A percentile compares a stretch with the other conserved stretches of the same genome.
Conservation (phyloP, 92 coral and sea anemone genomes). For the Bergia puertoricense region DNA sequence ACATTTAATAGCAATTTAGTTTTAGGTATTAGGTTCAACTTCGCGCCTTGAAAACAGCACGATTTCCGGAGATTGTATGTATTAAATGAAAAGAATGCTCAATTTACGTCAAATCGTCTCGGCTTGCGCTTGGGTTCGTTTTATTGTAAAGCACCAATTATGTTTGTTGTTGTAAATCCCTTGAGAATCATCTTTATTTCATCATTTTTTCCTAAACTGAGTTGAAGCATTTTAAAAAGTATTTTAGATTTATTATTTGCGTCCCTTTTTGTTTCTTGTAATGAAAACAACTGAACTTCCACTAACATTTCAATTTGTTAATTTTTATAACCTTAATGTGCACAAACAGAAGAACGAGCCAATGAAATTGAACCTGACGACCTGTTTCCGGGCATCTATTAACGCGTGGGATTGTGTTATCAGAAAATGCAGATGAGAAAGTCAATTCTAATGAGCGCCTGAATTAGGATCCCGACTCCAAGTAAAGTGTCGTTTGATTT, state of each 20-base stretch:
- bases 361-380: conserved; percentile 11
- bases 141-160: neutral
- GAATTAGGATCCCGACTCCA: neutral
- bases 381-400: conserved; percentile 43
- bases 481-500: neutral
- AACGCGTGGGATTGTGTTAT: conserved; percentile 1
- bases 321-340: conserved; percentile 11
- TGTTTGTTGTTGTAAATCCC: neutral
- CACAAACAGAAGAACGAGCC: conserved; percentile 37
- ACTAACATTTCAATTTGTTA: neutral
- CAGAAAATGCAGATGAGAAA: conserved; percentile 3
- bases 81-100: neutral
- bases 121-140: neutral
- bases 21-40: neutral
- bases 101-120: neutral
- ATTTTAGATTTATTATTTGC: neutral
- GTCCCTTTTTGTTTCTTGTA: neutral
- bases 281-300: conserved; percentile 1
- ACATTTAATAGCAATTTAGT: neutral
- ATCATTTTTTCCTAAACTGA: neutral
- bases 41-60: neutral
- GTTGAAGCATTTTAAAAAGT: neutral
- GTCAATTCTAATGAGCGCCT: conserved; percentile 9
- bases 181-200: neutral
- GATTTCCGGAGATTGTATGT: neutral